These are phyloP conservation scores for Chloroceryle aenea DNA, from an alignment of 2,113 vertebrate genomes.

Conservation along the genomic window DNA sequence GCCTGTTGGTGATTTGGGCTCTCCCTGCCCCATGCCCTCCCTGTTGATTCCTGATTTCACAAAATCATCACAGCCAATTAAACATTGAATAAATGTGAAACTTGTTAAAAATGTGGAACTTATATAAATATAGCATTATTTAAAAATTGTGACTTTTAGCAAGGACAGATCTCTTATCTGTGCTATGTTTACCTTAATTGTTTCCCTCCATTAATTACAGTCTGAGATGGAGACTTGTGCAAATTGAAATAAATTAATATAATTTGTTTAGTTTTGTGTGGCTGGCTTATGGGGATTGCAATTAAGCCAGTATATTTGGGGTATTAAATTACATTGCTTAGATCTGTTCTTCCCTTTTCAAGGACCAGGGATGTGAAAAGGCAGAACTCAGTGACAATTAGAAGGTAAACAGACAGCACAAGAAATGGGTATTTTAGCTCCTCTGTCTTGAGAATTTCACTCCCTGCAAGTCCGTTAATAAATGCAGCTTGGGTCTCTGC, in stretches of 20 bases:
- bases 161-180: slow-evolving; percentile 28
- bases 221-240: slow-evolving; percentile 53
- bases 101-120: neutral
- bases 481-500: neutral
- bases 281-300: slow-evolving; percentile 50
- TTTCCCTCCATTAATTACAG: slow-evolving; percentile 63
- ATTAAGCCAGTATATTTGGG: slow-evolving; percentile 43
- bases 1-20: rapidly evolving
- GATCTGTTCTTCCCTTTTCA: slow-evolving; percentile 23
- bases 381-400: slow-evolving; percentile 8
- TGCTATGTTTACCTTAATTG: slow-evolving; percentile 55
- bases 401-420: neutral
- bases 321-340: slow-evolving; percentile 50
- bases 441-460: neutral
- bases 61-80: neutral
- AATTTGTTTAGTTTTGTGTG: slow-evolving; percentile 64
- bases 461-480: neutral
- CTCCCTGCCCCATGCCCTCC: neutral
- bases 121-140: slow-evolving; percentile 23
- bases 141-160: slow-evolving; percentile 50
- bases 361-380: neutral
- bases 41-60: neutral
- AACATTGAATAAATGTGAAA: slow-evolving; percentile 8
- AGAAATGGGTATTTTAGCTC: neutral
- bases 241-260: slow-evolving; percentile 71